phyloP scores from a whole-genome alignment of 2,797 vertebrate species.

The Coluber constrictor region DNA sequence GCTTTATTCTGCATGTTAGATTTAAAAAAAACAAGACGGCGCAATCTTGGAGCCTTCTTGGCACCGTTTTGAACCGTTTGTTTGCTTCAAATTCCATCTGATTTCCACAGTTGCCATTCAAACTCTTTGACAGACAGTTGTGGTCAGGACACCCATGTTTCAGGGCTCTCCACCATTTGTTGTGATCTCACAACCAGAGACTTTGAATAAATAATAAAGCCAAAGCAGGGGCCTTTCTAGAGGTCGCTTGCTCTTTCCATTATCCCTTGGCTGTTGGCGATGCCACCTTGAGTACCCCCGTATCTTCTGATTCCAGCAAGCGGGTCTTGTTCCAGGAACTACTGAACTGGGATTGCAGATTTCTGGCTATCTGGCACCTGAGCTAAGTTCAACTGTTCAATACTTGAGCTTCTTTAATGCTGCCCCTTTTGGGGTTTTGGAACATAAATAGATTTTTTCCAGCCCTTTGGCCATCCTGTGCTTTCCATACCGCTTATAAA shows the following conservation, averaged over 20 bases:
- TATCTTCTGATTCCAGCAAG: not conserved
- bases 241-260: not conserved
- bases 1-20: not conserved
- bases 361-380: not conserved
- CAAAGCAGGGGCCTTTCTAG: not conserved
- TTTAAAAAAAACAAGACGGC: not conserved
- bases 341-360: not conserved
- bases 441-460: not conserved
- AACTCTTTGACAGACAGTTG: not conserved
- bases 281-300: not conserved
- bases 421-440: not conserved
- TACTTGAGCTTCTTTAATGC: not conserved
- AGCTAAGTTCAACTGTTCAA: not conserved
- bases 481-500: not conserved
- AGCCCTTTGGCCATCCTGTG: not conserved
- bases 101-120: not conserved
- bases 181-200: not conserved
- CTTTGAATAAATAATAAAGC: not conserved
- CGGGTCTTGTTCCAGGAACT: not conserved
- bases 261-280: not conserved
- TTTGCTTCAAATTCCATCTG: not conserved
- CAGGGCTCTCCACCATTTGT: not conserved
- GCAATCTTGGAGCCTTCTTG: not conserved
- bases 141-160: not conserved
- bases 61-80: not conserved